Percentiles rank a stretch among this genome's conserved stretches.
These are phyloP conservation scores for Cephus rjabovi DNA, from an alignment of 2,888 invertebrate genomes.

Conservation along the genomic window DNA sequence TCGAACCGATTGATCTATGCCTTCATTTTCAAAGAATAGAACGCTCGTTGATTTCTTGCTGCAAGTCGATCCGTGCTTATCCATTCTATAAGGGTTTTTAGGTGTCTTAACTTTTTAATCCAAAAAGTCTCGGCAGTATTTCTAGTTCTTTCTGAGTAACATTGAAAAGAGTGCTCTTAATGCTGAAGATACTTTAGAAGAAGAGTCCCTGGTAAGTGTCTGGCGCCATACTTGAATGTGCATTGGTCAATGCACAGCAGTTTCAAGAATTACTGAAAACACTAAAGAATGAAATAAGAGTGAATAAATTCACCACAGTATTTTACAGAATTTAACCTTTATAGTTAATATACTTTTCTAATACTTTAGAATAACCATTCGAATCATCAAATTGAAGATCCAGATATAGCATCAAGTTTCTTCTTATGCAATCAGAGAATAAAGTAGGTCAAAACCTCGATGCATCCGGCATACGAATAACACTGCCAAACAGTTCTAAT, in stretches of 20 bases:
- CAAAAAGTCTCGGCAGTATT: background rate
- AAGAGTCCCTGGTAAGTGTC: background rate
- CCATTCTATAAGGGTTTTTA: background rate
- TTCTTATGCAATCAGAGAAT: slow-evolving; percentile 23
- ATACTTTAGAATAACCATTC: background rate
- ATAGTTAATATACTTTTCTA: background rate
- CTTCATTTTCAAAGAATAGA: background rate
- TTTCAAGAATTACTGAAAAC: background rate
- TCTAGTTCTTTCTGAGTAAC: background rate
- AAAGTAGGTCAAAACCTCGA: slow-evolving; percentile 32
- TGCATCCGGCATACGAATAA: slow-evolving; percentile 26
- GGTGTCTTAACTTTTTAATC: background rate
- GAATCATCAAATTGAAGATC: background rate
- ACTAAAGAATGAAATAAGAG: background rate
- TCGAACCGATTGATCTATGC: background rate
- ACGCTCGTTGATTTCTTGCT: background rate
- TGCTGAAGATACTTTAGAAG: background rate
- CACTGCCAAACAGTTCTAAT: slow-evolving; percentile 19
- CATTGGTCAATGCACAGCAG: background rate
- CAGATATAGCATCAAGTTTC: slow-evolving; percentile 14
- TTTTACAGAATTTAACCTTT: background rate
- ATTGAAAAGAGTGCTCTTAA: background rate
- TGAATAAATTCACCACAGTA: background rate
- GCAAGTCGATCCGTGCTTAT: background rate
- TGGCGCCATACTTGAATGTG: background rate